A percentile compares a stretch with the other conserved stretches of the same genome.
Evolutionary conservation across 2,888 invertebrate genomes (phyloP).

Genomic region (Oxycera nigricornis): DNA sequence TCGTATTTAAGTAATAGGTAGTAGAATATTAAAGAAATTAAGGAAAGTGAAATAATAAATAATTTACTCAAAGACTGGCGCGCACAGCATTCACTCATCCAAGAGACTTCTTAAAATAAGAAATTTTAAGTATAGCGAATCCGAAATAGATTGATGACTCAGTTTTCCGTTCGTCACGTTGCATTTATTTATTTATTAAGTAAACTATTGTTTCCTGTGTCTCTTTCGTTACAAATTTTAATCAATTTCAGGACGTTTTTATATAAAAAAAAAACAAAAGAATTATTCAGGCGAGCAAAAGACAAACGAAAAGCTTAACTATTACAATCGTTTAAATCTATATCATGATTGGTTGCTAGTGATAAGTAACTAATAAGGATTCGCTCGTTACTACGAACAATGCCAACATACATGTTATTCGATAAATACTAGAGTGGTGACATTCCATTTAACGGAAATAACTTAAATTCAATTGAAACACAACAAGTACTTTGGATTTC

Average conservation of each 20-base stretch:
- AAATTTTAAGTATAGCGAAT: conserved; percentile 19
- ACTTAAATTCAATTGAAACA: conserved; percentile 47
- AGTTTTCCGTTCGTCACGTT: conserved; percentile 23
- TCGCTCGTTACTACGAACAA: neutral
- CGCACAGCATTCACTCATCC: conserved; percentile 39
- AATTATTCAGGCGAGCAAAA: conserved; percentile 29
- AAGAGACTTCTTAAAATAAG: conserved; percentile 29
- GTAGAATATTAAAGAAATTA: conserved; percentile 31
- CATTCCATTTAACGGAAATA: conserved; percentile 38
- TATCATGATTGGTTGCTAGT: conserved; percentile 10
- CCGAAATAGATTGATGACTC: conserved; percentile 31
- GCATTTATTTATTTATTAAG: conserved; percentile 26
- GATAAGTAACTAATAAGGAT: conserved; percentile 7
- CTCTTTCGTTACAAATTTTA: neutral
- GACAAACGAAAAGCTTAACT: conserved; percentile 27
- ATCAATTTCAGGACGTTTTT: neutral
- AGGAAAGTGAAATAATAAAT: conserved; percentile 33
- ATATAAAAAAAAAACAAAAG: conserved; percentile 39
- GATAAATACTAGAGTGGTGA: conserved; percentile 8
- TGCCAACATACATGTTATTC: conserved; percentile 9
- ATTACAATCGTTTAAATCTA: conserved; percentile 15
- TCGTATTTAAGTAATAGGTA: conserved; percentile 38
- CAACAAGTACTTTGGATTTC: conserved; percentile 38
- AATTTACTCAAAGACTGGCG: conserved; percentile 38
- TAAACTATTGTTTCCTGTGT: neutral